These are phyloP conservation scores for Odontophorus gujanensis DNA, from an alignment of 2,113 vertebrate species.

Conservation along the genomic window DNA sequence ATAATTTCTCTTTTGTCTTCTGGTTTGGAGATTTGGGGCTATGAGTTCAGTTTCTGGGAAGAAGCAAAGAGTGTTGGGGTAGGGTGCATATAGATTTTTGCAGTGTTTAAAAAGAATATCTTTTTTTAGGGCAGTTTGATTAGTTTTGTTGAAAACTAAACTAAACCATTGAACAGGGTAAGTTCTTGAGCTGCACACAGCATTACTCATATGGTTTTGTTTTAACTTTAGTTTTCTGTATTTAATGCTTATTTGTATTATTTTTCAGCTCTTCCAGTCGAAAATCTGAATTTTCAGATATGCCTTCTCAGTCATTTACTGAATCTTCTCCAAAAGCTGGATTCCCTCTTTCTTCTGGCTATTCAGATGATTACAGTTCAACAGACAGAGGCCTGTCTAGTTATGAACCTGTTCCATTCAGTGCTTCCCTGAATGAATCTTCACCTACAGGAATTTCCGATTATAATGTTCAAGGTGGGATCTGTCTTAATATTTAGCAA, in stretches of 20 bases:
- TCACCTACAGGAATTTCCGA: conserved; percentile 82
- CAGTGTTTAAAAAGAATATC: background rate
- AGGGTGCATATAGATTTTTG: background rate
- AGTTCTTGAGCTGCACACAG: background rate
- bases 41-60: background rate
- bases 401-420: conserved; percentile 81
- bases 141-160: background rate
- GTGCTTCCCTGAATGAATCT: conserved; percentile 84
- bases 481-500: conserved; percentile 52
- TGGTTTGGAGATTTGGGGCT: background rate
- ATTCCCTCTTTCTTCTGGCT: conserved; percentile 9
- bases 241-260: background rate
- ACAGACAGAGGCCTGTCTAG: conserved; percentile 63
- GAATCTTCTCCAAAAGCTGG: conserved; percentile 55
- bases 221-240: background rate
- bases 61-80: background rate
- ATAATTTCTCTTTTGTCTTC: background rate
- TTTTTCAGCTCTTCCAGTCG: conserved; percentile 75
- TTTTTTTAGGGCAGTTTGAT: background rate
- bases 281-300: conserved; percentile 72
- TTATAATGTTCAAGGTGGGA: conserved; percentile 75
- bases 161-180: background rate
- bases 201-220: background rate
- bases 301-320: conserved; percentile 56
- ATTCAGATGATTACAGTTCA: conserved; percentile 72